phyloP scores from a whole-genome alignment of 2,797 vertebrate species.

The Sebastolobus alascanus region DNA sequence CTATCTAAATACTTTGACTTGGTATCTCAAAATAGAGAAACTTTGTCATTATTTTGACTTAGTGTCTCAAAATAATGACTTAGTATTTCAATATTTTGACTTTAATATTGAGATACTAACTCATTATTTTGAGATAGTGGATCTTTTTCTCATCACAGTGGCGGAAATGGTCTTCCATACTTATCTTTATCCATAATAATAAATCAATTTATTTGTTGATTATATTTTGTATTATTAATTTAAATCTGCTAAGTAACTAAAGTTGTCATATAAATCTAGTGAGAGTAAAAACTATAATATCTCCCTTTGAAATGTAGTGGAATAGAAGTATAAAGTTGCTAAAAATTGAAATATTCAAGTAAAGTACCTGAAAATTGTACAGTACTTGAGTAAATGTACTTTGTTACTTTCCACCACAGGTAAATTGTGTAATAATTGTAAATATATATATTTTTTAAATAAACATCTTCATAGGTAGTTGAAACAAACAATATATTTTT shows the following conservation, averaged over 20 bases:
- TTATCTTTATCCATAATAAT: background rate
- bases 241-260: background rate
- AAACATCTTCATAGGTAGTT: background rate
- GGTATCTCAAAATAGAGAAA: no score
- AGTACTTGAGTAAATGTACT: background rate
- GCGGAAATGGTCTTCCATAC: no score
- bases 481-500: no score
- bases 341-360: background rate
- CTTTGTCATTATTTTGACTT: no score
- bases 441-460: background rate
- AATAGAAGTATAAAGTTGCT: background rate
- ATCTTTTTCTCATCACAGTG: no score
- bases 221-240: background rate
- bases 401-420: background rate
- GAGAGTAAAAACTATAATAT: background rate
- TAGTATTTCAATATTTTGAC: no score
- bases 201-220: background rate
- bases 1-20: no score
- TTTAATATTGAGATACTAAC: no score
- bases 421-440: background rate
- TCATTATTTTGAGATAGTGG: no score
- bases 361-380: background rate
- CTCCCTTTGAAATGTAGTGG: background rate
- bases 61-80: no score
- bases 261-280: background rate